A percentile compares a stretch with the other conserved stretches of the same genome.
Evolutionary conservation across 2,113 vertebrate species (phyloP).

Genomic region (Sphyrna mokarran): DNA sequence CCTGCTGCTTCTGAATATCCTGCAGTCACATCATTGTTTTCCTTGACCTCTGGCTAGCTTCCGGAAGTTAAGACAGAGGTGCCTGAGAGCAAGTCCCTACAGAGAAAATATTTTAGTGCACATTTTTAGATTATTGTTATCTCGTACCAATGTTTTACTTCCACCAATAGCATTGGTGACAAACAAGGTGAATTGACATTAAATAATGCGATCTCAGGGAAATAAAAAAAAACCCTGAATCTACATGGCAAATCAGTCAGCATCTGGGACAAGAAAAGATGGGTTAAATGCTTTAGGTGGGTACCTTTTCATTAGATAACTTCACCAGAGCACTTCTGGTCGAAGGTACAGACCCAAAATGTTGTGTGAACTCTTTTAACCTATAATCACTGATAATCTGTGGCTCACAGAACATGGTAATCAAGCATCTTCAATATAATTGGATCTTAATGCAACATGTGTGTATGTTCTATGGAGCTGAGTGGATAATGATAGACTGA

Average conservation of each 20-base stretch:
- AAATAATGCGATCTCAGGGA: background rate
- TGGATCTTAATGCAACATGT: constrained; percentile 22
- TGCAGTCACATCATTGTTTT: background rate
- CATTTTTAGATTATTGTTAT: background rate
- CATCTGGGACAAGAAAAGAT: background rate
- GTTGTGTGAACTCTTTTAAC: background rate
- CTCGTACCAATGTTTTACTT: background rate
- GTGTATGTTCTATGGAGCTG: constrained; percentile 39
- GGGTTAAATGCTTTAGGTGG: background rate
- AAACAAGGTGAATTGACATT: background rate
- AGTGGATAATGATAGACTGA: constrained; percentile 40
- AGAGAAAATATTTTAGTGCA: background rate
- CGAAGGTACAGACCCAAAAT: background rate
- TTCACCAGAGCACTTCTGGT: background rate
- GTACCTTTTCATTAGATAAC: background rate
- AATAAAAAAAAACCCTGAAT: background rate
- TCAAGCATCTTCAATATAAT: background rate
- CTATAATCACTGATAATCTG: background rate
- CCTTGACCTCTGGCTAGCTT: background rate
- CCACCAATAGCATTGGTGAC: background rate
- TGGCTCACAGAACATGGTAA: background rate
- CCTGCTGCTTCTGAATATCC: background rate
- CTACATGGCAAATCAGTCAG: background rate
- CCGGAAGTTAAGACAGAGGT: background rate
- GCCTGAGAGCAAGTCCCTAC: background rate